Base-by-base conservation (phyloP, 2,113 vertebrate genomes). In the Odontophorus gujanensis region DNA sequence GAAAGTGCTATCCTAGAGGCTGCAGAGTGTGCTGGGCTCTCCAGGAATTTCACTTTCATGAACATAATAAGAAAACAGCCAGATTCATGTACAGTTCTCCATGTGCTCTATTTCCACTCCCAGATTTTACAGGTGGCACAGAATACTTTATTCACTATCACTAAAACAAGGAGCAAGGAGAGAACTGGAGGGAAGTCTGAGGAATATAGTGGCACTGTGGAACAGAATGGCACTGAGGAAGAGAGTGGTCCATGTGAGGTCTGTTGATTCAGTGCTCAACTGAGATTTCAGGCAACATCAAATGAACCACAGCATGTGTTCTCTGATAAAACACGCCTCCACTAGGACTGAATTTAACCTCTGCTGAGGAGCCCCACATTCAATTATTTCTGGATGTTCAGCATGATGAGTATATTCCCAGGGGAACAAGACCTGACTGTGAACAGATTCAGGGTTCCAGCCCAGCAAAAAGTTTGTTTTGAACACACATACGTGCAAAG, bases 171-270 rank as follows among this genome's bases (percentile, higher is more conserved):
- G 3, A 75, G 8, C 74, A 76, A 72, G 14, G 8, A 19, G 76
- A 36, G 26, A 50, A 68, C 38, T 7, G 7, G 12, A 72, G 13
- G 26, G 8, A 12, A 76, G 36, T 10, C 7, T 48, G 40, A 42
- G 62, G 22, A 62, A 57, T 32, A 48, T 5, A 73, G 17, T 0
- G 0, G 19, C 34, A 32, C 8, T 30, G n/a, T n/a, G n/a, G n/a
- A n/a, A n/a, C n/a, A n/a, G n/a, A n/a, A n/a, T n/a, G n/a, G n/a
- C n/a, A n/a, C n/a, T n/a, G n/a, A n/a, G n/a, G n/a, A n/a, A n/a
- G n/a, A n/a, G n/a, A n/a, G n/a, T n/a, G n/a, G n/a, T 22, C 11
- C 2, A 2, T 5, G 30, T 6, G 7, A 87, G 5, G 2, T 48
- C 25, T 81, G 26, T 15, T 20, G n/a, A 1, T 16, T 6, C 45